A percentile compares a stretch with the other conserved stretches of the same genome.
Evolutionary conservation across 2,113 vertebrate species (phyloP).

Genomic region (Turnix velox): DNA sequence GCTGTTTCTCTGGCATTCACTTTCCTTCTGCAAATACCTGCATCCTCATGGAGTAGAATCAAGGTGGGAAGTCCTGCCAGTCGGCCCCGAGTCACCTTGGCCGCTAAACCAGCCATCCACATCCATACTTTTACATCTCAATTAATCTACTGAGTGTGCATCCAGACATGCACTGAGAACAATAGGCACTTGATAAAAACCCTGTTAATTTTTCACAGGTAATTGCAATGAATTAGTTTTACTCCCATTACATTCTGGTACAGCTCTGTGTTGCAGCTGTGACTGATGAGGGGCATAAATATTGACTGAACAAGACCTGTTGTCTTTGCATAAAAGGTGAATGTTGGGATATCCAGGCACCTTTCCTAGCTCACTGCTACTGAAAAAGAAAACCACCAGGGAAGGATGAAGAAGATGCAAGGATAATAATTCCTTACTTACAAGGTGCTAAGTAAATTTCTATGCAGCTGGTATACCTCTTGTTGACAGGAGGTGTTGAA

Average conservation of each 20-base stretch:
- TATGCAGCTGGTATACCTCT: not conserved
- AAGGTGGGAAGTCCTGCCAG: not conserved
- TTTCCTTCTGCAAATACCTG: not conserved
- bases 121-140: not conserved
- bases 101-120: not conserved
- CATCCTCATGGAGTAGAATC: not conserved
- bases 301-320: constrained; percentile 54
- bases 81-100: not conserved
- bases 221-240: constrained; percentile 47
- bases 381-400: not conserved
- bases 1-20: not conserved
- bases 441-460: constrained; percentile 1
- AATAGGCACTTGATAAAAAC: not conserved
- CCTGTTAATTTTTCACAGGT: constrained; percentile 18
- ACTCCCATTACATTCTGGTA: not conserved
- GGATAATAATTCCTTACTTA: not conserved
- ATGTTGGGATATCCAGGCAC: not conserved
- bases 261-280: constrained; percentile 1
- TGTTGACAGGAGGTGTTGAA: not conserved
- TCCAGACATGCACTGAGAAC: not conserved
- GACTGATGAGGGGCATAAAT: constrained; percentile 55
- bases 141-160: not conserved
- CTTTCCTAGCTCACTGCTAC: not conserved
- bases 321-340: not conserved
- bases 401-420: not conserved